Evolutionary conservation across 2,797 vertebrate species (phyloP).

Genomic region (Natrix natrix): DNA sequence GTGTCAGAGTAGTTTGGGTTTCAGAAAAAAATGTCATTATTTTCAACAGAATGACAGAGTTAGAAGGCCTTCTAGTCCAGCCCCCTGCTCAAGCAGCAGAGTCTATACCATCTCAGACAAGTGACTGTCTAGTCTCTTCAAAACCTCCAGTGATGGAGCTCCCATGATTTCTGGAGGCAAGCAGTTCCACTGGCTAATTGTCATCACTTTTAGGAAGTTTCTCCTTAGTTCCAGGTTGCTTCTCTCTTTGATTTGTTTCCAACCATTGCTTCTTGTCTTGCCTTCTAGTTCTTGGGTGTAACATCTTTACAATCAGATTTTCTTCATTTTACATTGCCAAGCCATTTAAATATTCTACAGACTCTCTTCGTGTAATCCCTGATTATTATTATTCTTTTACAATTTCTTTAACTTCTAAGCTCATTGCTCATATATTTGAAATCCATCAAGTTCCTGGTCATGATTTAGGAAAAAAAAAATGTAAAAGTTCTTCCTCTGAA

Average conservation of each 20-base stretch:
- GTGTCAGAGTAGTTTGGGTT: slow-evolving; percentile 45
- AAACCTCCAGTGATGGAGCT: no score
- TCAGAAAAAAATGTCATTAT: slow-evolving; percentile 38
- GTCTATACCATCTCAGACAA: no score
- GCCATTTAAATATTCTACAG: neutral
- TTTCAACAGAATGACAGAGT: neutral
- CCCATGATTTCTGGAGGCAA: no score
- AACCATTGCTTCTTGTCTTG: no score
- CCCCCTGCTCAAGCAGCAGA: no score
- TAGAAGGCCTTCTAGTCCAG: neutral
- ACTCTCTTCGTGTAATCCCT: neutral
- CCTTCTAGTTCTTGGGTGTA: neutral
- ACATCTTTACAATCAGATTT: neutral
- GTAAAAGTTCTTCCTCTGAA: neutral
- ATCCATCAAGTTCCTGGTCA: neutral
- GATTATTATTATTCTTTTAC: no score
- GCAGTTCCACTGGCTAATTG: no score
- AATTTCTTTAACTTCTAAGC: neutral
- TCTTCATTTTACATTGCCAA: neutral
- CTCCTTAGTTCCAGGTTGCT: no score
- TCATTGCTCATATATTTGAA: neutral
- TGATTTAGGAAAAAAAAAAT: neutral
- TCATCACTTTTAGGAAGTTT: no score
- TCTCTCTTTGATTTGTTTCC: no score
- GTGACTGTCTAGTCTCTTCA: no score